These are phyloP conservation scores for Busseola fusca DNA, from an alignment of 2,888 invertebrate genomes.

Conservation along the genomic window DNA sequence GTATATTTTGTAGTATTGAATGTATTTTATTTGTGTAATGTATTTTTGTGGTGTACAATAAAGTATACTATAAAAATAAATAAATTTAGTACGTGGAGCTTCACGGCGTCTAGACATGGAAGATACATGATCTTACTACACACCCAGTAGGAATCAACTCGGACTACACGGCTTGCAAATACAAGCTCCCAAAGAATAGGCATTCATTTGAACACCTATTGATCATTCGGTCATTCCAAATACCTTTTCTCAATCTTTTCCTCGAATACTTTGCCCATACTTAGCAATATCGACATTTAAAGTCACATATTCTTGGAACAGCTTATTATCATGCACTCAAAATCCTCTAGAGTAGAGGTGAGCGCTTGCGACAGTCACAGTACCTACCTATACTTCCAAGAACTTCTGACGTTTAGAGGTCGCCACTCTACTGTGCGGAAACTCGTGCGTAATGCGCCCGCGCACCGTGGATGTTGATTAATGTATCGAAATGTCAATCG, in stretches of 20 bases:
- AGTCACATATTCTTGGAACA: conserved; percentile 54
- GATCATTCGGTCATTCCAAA: conserved; percentile 15
- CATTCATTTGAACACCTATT: conserved; percentile 6
- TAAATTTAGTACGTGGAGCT: too few relatives aligned
- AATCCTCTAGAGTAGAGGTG: conserved; percentile 51
- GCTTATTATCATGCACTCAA: conserved; percentile 50
- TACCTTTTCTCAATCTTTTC: conserved; percentile 34
- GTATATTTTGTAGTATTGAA: too few relatives aligned
- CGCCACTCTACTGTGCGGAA: conserved; percentile 43
- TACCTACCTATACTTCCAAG: conserved; percentile 53
- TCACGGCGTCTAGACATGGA: too few relatives aligned
- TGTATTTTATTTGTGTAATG: too few relatives aligned
- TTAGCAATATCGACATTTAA: conserved; percentile 55
- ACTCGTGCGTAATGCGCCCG: conserved; percentile 43
- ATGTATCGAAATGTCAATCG: conserved; percentile 54
- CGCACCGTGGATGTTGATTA: conserved; percentile 30
- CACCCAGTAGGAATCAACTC: too few relatives aligned
- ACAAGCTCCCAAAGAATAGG: background rate
- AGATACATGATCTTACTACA: too few relatives aligned
- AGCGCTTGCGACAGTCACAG: conserved; percentile 60
- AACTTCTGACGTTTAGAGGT: conserved; percentile 63
- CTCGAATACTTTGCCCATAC: conserved; percentile 30
- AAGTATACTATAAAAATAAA: too few relatives aligned
- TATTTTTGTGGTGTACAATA: too few relatives aligned
- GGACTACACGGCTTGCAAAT: background rate